phyloP scores from a whole-genome alignment of 2,797 vertebrate species.

The Brachyalestes nurse region DNA sequence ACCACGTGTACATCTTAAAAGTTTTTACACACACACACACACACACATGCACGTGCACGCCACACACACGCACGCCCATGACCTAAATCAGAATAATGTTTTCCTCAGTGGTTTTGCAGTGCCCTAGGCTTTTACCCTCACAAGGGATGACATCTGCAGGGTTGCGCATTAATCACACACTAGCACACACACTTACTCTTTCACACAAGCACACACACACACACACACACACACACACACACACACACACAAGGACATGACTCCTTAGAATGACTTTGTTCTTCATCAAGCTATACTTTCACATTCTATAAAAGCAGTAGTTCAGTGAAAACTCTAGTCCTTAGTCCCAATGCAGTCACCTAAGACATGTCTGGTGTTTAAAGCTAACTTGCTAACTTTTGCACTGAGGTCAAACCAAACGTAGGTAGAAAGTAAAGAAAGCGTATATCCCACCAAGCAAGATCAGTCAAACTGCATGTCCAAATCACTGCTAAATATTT shows the following conservation, averaged over 20 bases:
- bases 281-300: neutral
- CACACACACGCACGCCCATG: too few species aligned
- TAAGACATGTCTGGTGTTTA: too few species aligned
- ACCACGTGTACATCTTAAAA: conserved; percentile 43
- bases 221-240: conserved; percentile 20
- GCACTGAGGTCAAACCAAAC: too few species aligned
- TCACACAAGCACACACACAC: conserved; percentile 13
- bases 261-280: neutral
- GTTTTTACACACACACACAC: neutral
- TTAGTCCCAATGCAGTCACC: too few species aligned
- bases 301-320: neutral
- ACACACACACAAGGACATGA: neutral
- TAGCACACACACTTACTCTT: conserved; percentile 23
- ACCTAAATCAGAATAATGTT: conserved; percentile 33
- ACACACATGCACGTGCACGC: neutral
- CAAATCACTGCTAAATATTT: too few species aligned
- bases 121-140: conserved; percentile 50
- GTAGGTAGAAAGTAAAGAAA: too few species aligned
- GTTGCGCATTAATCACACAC: conserved; percentile 54
- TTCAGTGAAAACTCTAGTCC: too few species aligned
- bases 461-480: too few species aligned
- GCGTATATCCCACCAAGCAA: too few species aligned
- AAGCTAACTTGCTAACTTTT: too few species aligned
- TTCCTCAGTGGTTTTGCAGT: conserved; percentile 51
- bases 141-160: conserved; percentile 54